Percentiles rank a stretch among this genome's conserved stretches.
Conservation (phyloP, 2,888 invertebrate species). For the Coecobrya sp. region DNA sequence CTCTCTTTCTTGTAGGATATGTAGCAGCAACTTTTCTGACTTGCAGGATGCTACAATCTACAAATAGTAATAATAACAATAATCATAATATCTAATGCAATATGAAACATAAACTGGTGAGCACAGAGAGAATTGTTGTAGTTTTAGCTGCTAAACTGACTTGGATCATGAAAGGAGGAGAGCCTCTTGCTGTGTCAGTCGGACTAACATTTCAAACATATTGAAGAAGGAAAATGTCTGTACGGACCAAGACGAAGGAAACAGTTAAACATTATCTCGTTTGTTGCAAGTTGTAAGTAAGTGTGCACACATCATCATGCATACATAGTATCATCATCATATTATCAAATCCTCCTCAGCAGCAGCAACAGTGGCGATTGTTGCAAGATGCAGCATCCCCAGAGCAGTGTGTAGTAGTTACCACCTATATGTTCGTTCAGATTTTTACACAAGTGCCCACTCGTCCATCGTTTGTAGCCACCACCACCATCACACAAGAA, state of each 20-base stretch:
- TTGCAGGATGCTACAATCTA: slow-evolving; percentile 29
- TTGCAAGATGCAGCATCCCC: not conserved
- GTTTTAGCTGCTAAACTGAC: slow-evolving; percentile 24
- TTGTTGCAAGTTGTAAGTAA: slow-evolving; percentile 30
- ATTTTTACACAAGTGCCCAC: slow-evolving; percentile 42
- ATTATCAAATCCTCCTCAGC: slow-evolving; percentile 10
- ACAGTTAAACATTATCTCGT: slow-evolving; percentile 47
- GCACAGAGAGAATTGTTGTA: not conserved
- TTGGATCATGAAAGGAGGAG: slow-evolving; percentile 36
- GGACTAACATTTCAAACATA: slow-evolving; percentile 61
- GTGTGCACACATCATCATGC: slow-evolving; percentile 49
- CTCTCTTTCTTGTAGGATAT: too few species aligned
- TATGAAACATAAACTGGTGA: slow-evolving; percentile 60
- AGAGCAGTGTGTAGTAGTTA: not conserved
- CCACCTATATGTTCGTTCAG: not conserved
- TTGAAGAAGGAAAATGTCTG: slow-evolving; percentile 57
- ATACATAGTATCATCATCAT: slow-evolving; percentile 8
- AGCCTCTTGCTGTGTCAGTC: slow-evolving; percentile 78
- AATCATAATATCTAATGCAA: slow-evolving; percentile 72
- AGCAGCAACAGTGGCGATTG: slow-evolving; percentile 1
- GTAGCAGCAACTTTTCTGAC: not conserved
- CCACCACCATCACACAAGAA: not conserved
- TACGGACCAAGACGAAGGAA: slow-evolving; percentile 27
- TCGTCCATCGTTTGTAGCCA: not conserved
- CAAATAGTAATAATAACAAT: slow-evolving; percentile 56